Conservation (phyloP, 2,113 vertebrate species). For the Amphiprion percula region DNA sequence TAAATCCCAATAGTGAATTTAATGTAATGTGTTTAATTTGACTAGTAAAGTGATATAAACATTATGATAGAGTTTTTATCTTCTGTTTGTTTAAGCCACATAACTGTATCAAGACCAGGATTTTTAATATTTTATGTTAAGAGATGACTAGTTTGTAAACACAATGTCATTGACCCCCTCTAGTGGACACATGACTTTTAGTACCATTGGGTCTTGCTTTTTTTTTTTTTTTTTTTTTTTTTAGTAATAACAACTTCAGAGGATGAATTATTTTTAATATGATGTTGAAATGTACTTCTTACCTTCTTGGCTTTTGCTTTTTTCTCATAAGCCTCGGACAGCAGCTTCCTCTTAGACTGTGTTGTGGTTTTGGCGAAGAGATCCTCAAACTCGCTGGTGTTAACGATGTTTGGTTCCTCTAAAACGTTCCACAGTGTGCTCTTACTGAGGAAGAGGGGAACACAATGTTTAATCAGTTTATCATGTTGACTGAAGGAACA, state of each 20-base stretch:
- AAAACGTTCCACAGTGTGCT: slow-evolving; percentile 91
- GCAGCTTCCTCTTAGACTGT: slow-evolving; percentile 92
- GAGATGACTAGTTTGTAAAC: background rate
- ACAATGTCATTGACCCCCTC: slow-evolving; percentile 39
- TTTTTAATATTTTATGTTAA: background rate
- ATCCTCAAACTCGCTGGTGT: slow-evolving; percentile 93
- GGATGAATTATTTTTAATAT: background rate
- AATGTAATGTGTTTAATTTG: too few species aligned
- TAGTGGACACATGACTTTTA: slow-evolving; percentile 28
- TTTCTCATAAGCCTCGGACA: slow-evolving; percentile 92
- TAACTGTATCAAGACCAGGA: background rate
- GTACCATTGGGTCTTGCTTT: too few species aligned
- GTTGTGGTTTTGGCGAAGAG: slow-evolving; percentile 93
- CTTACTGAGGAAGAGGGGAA: slow-evolving; percentile 56
- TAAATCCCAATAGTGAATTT: too few species aligned
- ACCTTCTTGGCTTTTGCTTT: slow-evolving; percentile 93
- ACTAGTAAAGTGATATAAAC: too few species aligned
- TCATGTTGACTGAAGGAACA: too few species aligned
- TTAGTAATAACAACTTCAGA: background rate
- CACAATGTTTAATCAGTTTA: background rate
- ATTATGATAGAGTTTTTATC: background rate
- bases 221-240: background rate
- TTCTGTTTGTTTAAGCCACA: too few species aligned
- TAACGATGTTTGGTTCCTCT: slow-evolving; percentile 90
- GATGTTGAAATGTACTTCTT: background rate